phyloP scores from a whole-genome alignment of 2,888 invertebrate genomes.

The Eumacrocentrus americanus region DNA sequence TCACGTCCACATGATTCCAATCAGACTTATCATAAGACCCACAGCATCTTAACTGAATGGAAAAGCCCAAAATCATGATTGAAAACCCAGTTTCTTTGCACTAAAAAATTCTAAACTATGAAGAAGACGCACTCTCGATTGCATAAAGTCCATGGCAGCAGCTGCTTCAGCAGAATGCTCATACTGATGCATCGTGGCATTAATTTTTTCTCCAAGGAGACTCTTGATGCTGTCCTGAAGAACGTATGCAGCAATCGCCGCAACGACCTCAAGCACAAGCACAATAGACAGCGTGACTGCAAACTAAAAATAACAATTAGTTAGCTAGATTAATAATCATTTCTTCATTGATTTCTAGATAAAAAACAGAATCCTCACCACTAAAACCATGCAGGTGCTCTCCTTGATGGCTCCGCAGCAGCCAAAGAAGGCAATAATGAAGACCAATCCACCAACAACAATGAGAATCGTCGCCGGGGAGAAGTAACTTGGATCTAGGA shows the following conservation, averaged over 20 bases:
- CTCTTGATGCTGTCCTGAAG: conserved; percentile 60
- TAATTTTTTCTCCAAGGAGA: conserved; percentile 62
- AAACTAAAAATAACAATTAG: conserved; percentile 61
- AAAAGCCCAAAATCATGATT: conserved; percentile 15
- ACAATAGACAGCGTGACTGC: conserved; percentile 65
- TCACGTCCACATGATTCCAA: conserved; percentile 64
- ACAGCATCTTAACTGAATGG: conserved; percentile 60
- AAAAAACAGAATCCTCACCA: conserved; percentile 58
- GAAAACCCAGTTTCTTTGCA: no score
- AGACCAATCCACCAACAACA: conserved; percentile 75
- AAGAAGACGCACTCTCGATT: conserved; percentile 63
- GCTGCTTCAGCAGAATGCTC: conserved; percentile 53
- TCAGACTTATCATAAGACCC: conserved; percentile 54
- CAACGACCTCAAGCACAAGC: conserved; percentile 68
- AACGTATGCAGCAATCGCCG: conserved; percentile 66
- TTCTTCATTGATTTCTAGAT: not conserved
- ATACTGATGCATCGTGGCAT: conserved; percentile 62
- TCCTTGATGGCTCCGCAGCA: conserved; percentile 83
- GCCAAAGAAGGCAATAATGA: conserved; percentile 78
- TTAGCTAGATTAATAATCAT: conserved; percentile 7
- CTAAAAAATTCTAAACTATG: no score
- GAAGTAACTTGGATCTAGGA: conserved; percentile 69
- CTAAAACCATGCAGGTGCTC: conserved; percentile 74
- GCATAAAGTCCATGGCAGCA: conserved; percentile 67
- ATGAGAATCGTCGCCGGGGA: conserved; percentile 80